Evolutionary conservation across 2,888 invertebrate species (phyloP).

Genomic region (Eulithis prunata): DNA sequence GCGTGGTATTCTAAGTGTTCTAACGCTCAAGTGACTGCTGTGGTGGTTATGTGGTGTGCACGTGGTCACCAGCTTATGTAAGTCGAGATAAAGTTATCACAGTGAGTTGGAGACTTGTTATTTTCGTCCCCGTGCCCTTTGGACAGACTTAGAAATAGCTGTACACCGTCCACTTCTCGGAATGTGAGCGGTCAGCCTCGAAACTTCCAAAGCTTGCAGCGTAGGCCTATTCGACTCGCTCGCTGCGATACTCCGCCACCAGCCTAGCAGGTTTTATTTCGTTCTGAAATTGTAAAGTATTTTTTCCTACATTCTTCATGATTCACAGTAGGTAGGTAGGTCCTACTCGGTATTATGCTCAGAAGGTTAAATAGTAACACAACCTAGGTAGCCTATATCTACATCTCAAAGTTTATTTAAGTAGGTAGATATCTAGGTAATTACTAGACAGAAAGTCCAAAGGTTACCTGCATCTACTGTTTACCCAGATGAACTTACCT

Average conservation of each 20-base stretch:
- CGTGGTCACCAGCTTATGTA: conserved; percentile 67
- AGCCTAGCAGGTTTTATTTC: neutral
- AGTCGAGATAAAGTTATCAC: conserved; percentile 66
- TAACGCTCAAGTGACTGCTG: conserved; percentile 31
- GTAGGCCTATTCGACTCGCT: conserved; percentile 33
- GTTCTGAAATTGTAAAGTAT: neutral
- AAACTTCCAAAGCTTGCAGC: conserved; percentile 28
- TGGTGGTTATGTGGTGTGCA: conserved; percentile 43
- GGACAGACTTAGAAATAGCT: conserved; percentile 59
- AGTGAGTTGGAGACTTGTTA: conserved; percentile 47
- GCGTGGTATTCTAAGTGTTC: conserved; percentile 38
- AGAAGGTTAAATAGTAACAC: too few species aligned
- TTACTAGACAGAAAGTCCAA: too few species aligned
- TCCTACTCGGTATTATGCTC: too few species aligned
- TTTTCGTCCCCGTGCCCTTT: conserved; percentile 54
- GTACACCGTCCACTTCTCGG: conserved; percentile 42
- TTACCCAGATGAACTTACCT: too few species aligned
- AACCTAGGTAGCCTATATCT: too few species aligned
- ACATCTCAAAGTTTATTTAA: too few species aligned
- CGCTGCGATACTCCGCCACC: conserved; percentile 8
- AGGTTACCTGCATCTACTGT: too few species aligned
- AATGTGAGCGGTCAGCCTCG: conserved; percentile 39
- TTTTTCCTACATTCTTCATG: neutral
- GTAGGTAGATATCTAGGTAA: too few species aligned
- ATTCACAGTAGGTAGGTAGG: neutral